Base-by-base conservation (phyloP, 2,888 invertebrate genomes). In the Dryobota labecula region DNA sequence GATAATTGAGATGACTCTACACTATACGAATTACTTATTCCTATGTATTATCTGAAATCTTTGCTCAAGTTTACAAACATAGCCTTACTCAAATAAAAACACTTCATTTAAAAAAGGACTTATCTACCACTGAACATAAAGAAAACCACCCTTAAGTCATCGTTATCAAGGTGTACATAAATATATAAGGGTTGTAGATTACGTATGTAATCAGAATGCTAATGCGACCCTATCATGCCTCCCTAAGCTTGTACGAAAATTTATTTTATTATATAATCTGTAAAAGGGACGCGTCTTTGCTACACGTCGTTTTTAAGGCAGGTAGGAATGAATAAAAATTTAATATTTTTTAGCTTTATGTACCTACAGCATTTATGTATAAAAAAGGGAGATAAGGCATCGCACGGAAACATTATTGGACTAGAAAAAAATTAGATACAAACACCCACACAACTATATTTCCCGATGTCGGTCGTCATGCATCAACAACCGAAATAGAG, bases 141-240 rank as follows among this genome's bases (percentile, higher is more conserved):
- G 27, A 67, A 38, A 57, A 60, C 15, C 56, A 45, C 54, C 54
- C 60, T 47, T 65, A 71, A 61, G 49, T 73, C 69, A 68, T 33
- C 56, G 64, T 81, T 83, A 83, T 83, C 83, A 73, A 73, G 62
- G 70, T 70, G 63, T 60, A 58, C 56, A 71, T 56, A 68, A 78
- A 83, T 82, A 71, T 80, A 80, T 82, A 82, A 73, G 73, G 72
- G 73, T 56, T 45, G 58, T 71, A 81, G 72, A 83, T 82, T 78
- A 71, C 70, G 64, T 83, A 67, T 65, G 65, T 73, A 71, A 76
- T 76, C 74, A 76, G 76, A 74, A 84, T 84, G 65, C 74, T 82
- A 83, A 83, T 84, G 68, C 51, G 47, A 36, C 51, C 70, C 62
- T 76, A 74, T 74, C 84, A 43, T 49, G 49, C 53, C 51, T 43